Conservation (phyloP, 64 coral and sea anemone species). For the Anthopleura sola region DNA sequence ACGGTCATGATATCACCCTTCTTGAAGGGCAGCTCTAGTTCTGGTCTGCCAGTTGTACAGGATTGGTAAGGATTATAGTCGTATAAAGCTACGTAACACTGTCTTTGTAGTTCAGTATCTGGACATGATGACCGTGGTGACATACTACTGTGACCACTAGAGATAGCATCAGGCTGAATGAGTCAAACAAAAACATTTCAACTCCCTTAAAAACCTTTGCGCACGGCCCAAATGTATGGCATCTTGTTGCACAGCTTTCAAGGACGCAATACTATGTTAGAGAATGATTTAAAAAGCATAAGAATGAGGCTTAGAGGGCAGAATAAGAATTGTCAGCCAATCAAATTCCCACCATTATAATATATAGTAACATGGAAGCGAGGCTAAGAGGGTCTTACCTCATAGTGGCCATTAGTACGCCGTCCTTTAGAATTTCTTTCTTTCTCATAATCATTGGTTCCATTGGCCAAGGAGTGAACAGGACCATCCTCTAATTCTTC, state of each 20-base stretch:
- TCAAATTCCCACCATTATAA: neutral
- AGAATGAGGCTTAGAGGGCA: neutral
- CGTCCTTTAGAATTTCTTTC: neutral
- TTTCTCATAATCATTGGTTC: neutral
- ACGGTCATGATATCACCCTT: conserved; percentile 84
- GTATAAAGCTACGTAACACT: conserved; percentile 64
- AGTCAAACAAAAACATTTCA: neutral
- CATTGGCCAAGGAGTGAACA: neutral
- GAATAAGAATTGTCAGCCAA: neutral
- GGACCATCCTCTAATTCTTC: conserved; percentile 64
- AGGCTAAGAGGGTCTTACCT: neutral
- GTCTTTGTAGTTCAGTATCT: conserved; percentile 41
- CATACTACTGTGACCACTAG: conserved; percentile 52
- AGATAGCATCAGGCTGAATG: conserved; percentile 26
- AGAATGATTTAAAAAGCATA: neutral
- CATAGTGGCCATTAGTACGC: neutral
- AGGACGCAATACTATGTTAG: neutral
- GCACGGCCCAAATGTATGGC: too few species aligned
- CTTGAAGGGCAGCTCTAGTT: conserved; percentile 67
- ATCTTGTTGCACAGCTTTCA: too few species aligned
- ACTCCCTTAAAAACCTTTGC: neutral
- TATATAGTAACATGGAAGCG: conserved; percentile 3
- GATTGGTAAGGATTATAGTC: conserved; percentile 76
- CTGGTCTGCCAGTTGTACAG: conserved; percentile 54
- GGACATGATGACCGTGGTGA: conserved; percentile 21